Conservation (phyloP, 2,888 invertebrate species). For the Sphaerophoria taeniata region DNA sequence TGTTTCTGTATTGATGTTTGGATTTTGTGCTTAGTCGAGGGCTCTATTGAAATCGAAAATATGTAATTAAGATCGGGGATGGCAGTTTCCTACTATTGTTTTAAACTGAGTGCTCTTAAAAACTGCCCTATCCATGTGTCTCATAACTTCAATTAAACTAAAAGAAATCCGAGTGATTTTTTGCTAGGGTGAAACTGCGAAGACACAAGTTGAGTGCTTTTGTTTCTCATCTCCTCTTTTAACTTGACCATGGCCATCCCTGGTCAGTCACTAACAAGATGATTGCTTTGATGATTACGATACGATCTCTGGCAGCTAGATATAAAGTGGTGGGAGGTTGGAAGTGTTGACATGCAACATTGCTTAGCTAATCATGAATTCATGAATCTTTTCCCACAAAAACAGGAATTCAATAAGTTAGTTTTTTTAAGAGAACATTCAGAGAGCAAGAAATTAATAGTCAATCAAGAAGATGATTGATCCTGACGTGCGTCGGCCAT, state of each 20-base stretch:
- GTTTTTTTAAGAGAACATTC: constrained; percentile 39
- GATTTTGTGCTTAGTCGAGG: constrained; percentile 4
- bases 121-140: too few species aligned
- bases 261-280: constrained; percentile 43
- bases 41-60: constrained; percentile 70
- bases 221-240: neutral
- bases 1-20: neutral
- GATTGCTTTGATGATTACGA: constrained; percentile 5
- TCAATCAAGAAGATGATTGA: constrained; percentile 57
- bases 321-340: constrained; percentile 12
- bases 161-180: too few species aligned
- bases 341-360: constrained; percentile 55
- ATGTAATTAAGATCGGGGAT: constrained; percentile 7
- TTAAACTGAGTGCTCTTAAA: neutral
- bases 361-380: constrained; percentile 6
- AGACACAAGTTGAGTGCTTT: too few species aligned
- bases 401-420: constrained; percentile 17
- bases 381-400: neutral
- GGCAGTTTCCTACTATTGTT: neutral
- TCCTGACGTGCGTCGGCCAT: constrained; percentile 25
- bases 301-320: neutral
- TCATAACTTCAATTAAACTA: too few species aligned
- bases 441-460: constrained; percentile 36
- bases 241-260: neutral
- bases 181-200: too few species aligned